Base-by-base conservation (phyloP, 2,113 vertebrate species). In the Cottus gobio region DNA sequence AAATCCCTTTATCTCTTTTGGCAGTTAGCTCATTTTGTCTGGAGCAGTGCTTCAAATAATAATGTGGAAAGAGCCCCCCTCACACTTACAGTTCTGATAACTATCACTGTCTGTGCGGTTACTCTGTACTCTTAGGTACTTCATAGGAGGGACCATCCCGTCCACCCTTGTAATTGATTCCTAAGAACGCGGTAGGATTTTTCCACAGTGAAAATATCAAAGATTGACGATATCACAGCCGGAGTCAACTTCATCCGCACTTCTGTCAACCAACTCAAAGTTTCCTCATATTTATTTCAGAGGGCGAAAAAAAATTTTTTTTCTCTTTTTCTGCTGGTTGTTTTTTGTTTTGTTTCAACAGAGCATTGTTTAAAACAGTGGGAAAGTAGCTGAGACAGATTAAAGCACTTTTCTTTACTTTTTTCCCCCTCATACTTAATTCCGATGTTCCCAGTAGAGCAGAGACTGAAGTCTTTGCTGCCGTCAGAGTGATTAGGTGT, bases 401-500 rank as follows among this genome's bases (percentile, higher is more conserved):
- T 94, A 94, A 94, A 94, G 91, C 84, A 2, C 73, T 81, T 50
- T 70, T 85, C 50, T 74, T 84, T 62, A 56, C 60, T 72, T 84
- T 57, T 76, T 82, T 62, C 18, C 22, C 18, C 5, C 85, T 86
- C 81, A 79, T 87, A 82, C 69, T 89, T 89, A 84, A 92, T 93
- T 92, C 88, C 36, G 72, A 79, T 78, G 82, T 80, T 93, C 94
- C 94, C 93, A 68, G 85, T 37, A 77, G 93, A 92, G 87, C 78
- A 37, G 57, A 86, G 61, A 77, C 87, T 86, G 91, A 89, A 91
- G 83, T 91, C 90, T 93, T 87, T 89, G 84, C 91, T 87, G 85
- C 93, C 74, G 87, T 94, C 94, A 92, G 90, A 86, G 89, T 95
- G 93, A 95, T 95, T 94, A 93, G 92, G 90, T 94, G 93, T 95